These are phyloP conservation scores for Chaenocephalus aceratus DNA, from an alignment of 2,113 vertebrate genomes.

Conservation along the genomic window DNA sequence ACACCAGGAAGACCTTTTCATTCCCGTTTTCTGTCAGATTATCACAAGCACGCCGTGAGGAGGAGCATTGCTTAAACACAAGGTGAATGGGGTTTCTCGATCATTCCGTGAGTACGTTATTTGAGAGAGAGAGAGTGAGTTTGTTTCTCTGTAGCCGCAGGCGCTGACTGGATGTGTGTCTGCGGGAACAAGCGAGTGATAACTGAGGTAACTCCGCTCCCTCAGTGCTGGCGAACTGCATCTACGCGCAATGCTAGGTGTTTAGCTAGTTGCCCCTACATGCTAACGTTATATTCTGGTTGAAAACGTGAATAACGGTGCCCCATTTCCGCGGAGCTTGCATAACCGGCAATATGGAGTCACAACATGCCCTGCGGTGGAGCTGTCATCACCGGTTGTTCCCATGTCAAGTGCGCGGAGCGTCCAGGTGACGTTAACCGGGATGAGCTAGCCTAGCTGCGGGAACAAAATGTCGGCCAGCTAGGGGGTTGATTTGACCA, in stretches of 20 bases:
- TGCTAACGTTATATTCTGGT: slow-evolving; percentile 34
- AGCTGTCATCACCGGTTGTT: slow-evolving; percentile 68
- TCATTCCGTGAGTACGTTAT: slow-evolving; percentile 40
- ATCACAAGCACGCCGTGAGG: slow-evolving; percentile 62
- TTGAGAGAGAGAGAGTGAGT: background rate
- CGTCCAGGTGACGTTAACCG: slow-evolving; percentile 71
- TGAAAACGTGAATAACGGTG: background rate
- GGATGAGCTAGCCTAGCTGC: slow-evolving; percentile 72
- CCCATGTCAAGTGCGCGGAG: slow-evolving; percentile 41
- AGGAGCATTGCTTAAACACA: slow-evolving; percentile 61
- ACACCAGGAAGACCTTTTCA: slow-evolving; percentile 60
- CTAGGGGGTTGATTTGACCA: slow-evolving; percentile 65
- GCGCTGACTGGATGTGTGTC: slow-evolving; percentile 55
- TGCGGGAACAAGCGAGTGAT: slow-evolving; percentile 63
- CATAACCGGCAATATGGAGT: background rate
- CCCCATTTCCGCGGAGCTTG: background rate
- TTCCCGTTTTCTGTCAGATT: slow-evolving; percentile 47
- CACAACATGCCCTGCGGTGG: slow-evolving; percentile 23
- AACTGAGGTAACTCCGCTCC: slow-evolving; percentile 68
- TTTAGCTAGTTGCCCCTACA: slow-evolving; percentile 47
- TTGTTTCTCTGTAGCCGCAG: slow-evolving; percentile 40
- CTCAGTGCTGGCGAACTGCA: slow-evolving; percentile 59
- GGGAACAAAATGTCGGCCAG: slow-evolving; percentile 96
- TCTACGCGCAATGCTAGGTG: slow-evolving; percentile 59
- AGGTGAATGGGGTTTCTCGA: slow-evolving; percentile 74